Evolutionary conservation across 2,113 vertebrate species (phyloP), one percentile per base, ranked within the genome.

Genomic region (Philantomba maxwellii): DNA sequence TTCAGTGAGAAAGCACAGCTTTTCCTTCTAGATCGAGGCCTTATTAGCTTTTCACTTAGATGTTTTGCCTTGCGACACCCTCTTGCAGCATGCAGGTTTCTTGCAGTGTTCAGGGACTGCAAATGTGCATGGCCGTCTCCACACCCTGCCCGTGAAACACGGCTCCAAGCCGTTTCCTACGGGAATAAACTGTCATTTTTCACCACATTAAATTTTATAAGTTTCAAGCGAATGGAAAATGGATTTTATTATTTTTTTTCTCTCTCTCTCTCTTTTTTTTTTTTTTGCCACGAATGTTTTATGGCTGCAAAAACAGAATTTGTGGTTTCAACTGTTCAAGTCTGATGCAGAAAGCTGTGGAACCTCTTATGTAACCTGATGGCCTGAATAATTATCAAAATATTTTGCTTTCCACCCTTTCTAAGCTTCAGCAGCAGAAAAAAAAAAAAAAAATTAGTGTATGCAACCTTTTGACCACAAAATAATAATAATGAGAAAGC

Each of bases 341-440:
- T 99, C 99, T 99, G 99, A 99, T 99, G 99, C 99, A 98, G 98
- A 99, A 98, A 98, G 98, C 99, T 99, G 98, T 99, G 99, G 99
- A 99, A 99, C 98, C 99, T 99, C 99, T 99, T 99, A 99, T 99
- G 99, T 99, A 99, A 99, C 99, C 99, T 98, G 99, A 99, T 99
- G 99, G 99, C 99, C 99, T 99, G 99, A 99, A 99, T 99, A 99
- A 99, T 99, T 99, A 99, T 99, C 98, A 99, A 99, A 99, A 99
- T 99, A 99, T 99, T 99, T 99, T 98, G 98, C 99, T 99, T 99
- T 99, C 99, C 99, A 99, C 99, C 99, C 99, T 99, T 99, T 99
- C 98, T 99, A 99, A 99, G 99, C 99, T 98, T 98, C 98, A 98
- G 97, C 94, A 95, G 96, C 43, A 43, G 5, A 43, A 43, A 43